A percentile compares a stretch with the other conserved stretches of the same genome.
These are phyloP conservation scores for Pterocles burchelli DNA, from an alignment of 2,113 vertebrate species.

Conservation along the genomic window DNA sequence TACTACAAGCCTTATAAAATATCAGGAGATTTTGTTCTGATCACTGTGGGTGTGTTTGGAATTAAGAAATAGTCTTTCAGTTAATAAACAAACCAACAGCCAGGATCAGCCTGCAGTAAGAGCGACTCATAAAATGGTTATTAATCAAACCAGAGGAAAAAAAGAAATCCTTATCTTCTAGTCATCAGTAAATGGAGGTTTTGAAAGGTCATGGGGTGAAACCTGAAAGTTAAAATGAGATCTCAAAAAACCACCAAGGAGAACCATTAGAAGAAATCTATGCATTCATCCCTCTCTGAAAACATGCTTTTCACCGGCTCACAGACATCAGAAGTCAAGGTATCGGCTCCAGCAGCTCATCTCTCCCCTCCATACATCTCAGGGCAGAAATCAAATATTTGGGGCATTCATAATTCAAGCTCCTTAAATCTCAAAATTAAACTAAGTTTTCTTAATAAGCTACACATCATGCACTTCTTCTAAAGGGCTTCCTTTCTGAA, in stretches of 20 bases:
- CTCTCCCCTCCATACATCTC: neutral
- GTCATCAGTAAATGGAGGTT: neutral
- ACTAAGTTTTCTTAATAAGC: constrained; percentile 28
- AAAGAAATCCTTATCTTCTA: neutral
- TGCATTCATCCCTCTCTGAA: neutral
- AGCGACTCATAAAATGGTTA: neutral
- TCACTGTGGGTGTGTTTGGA: neutral
- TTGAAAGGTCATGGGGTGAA: neutral
- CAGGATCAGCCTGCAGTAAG: constrained; percentile 1
- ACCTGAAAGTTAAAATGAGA: neutral
- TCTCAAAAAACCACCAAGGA: neutral
- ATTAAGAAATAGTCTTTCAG: neutral
- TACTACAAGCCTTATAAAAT: constrained; percentile 33
- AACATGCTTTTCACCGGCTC: neutral
- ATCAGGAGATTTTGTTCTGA: constrained; percentile 28
- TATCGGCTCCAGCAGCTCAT: neutral
- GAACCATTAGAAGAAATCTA: neutral
- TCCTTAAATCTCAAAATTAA: constrained; percentile 9
- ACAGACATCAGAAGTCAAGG: neutral
- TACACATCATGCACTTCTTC: neutral
- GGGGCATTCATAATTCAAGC: constrained; percentile 3
- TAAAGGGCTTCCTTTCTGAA: neutral
- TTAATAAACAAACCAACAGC: neutral
- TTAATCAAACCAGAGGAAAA: neutral
- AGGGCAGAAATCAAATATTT: constrained; percentile 18